phyloP scores from a whole-genome alignment of 2,113 vertebrate genomes.

The Gobius niger region DNA sequence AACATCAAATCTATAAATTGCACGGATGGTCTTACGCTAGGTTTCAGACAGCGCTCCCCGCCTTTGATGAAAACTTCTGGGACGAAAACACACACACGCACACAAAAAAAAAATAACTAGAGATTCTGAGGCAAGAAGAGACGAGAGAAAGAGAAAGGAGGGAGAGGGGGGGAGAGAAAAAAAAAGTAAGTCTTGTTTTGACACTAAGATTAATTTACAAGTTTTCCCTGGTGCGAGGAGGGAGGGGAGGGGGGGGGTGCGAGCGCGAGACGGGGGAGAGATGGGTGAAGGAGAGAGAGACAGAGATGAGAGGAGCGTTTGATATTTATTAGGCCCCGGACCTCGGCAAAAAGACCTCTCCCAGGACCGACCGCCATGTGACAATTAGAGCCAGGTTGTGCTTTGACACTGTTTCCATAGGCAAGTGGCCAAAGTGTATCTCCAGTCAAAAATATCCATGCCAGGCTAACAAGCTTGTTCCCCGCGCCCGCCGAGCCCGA shows the following conservation, averaged over 20 bases:
- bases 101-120: constrained; percentile 76
- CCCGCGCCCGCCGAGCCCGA: constrained; percentile 81
- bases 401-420: constrained; percentile 97
- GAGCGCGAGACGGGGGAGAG: constrained; percentile 63
- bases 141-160: not conserved
- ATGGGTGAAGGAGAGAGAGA: constrained; percentile 39
- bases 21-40: constrained; percentile 74
- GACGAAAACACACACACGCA: constrained; percentile 63
- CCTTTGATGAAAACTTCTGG: constrained; percentile 82
- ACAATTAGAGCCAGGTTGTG: constrained; percentile 98
- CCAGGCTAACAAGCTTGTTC: constrained; percentile 97
- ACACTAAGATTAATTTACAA: constrained; percentile 90
- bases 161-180: not conserved
- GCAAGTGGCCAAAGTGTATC: constrained; percentile 96
- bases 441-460: constrained; percentile 93
- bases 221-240: constrained; percentile 78
- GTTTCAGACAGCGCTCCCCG: constrained; percentile 69
- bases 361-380: constrained; percentile 93
- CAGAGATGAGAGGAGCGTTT: constrained; percentile 89
- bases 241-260: constrained; percentile 42
- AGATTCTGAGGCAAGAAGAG: constrained; percentile 73
- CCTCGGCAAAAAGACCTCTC: constrained; percentile 85
- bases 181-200: constrained; percentile 75
- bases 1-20: constrained; percentile 81
- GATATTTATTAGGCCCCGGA: constrained; percentile 89